Evolutionary conservation across 2,888 invertebrate genomes (phyloP), one percentile per base, ranked within the genome.

Genomic region (Trissolcus japonicus): DNA sequence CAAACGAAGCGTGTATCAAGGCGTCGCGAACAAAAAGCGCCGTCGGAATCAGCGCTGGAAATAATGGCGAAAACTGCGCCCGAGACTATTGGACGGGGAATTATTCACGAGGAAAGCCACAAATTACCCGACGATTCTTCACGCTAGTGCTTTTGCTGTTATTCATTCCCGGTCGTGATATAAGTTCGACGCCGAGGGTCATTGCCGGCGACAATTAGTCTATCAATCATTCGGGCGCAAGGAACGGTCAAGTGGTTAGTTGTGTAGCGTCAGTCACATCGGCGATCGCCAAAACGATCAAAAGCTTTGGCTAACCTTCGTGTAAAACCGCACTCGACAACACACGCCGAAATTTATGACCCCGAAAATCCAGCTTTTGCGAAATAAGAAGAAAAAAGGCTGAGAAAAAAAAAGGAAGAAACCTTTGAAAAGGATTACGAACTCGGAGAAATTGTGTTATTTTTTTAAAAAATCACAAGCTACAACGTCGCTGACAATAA

Each of bases 201-300:
- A 53, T 57, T 79, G 60, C 78, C 73, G 80, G 76, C 79, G 80
- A 83, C 86, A 87, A 88, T 88, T 86, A 87, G 86, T 87, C 85
- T 82, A 88, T 88, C 88, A 88, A 88, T 88, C 87, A 87, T 82
- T 79, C 78, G 72, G 55, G 63, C 57, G 76, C 76, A 79, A 83
- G 84, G 83, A 81, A 85, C 82, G 88, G 88, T 89, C 89, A 88
- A 89, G 89, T 89, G 89, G 89, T 86, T 87, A 87, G 84, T 83
- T 86, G 86, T 89, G 88, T 89, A 85, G 80, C 85, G 87, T 86
- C 88, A 88, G 83, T 88, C 88, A 87, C 86, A 84, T 83, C 82
- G 80, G 75, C 74, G 82, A 82, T 81, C 82, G 82, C 85, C 84
- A 87, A 84, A 73, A 84, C 82, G 85, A 83, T 86, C 83, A 84